phyloP scores from a whole-genome alignment of 2,888 invertebrate species.

The Coremacera marginata region DNA sequence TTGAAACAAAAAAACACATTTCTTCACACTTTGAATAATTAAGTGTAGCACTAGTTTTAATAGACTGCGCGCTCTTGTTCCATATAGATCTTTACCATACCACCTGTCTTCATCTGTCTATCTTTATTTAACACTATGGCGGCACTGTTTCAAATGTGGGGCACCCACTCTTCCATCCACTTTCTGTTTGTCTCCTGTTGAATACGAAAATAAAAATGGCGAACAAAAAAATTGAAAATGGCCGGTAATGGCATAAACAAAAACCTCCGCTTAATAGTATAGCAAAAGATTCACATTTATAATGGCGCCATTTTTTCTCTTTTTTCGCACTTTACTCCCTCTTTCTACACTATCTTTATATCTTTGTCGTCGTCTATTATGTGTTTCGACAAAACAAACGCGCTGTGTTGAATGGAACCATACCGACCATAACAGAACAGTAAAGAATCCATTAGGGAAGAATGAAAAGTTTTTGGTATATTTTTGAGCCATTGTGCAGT shows the following conservation, averaged over 20 bases:
- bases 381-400: not conserved
- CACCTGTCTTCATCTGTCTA: not conserved
- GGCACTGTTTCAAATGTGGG: not conserved
- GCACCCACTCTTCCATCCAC: not conserved
- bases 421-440: conserved; percentile 10
- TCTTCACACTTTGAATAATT: conserved; percentile 22
- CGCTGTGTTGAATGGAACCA: conserved; percentile 12
- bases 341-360: not conserved
- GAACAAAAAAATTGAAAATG: not conserved
- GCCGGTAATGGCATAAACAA: conserved; percentile 18
- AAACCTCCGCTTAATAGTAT: conserved; percentile 17
- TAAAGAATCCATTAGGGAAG: conserved; percentile 34
- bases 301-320: conserved; percentile 3
- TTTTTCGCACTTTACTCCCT: not conserved
- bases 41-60: conserved; percentile 25
- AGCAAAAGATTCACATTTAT: conserved; percentile 26
- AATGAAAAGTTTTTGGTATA: conserved; percentile 28
- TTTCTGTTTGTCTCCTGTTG: not conserved
- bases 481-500: not conserved
- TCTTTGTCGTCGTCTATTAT: conserved; percentile 11
- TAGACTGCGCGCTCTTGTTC: conserved; percentile 16
- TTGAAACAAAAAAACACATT: too few species aligned
- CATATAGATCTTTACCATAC: not conserved
- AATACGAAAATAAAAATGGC: conserved; percentile 1
- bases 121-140: not conserved